Conservation (phyloP, 2,113 vertebrate species). For the Bucco capensis region DNA sequence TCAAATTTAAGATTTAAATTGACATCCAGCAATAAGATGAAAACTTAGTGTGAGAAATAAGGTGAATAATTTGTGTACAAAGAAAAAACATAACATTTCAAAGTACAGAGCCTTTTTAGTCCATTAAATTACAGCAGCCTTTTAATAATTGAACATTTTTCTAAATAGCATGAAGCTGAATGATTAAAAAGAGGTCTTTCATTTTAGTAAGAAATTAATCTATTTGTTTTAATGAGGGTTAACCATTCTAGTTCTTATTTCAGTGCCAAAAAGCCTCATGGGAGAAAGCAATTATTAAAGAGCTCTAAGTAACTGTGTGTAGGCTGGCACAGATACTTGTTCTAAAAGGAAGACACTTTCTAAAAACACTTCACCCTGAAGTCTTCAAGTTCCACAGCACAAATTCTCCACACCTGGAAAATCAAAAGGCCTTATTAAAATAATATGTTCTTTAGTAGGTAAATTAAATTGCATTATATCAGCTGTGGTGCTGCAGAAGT, state of each 20-base stretch:
- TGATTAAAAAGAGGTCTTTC: slow-evolving; percentile 11
- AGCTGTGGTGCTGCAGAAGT: not conserved
- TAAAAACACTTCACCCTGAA: not conserved
- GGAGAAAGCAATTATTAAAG: slow-evolving; percentile 20
- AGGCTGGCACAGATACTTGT: not conserved
- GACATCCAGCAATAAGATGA: not conserved
- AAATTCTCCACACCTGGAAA: not conserved
- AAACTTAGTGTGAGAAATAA: not conserved
- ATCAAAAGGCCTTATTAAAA: not conserved
- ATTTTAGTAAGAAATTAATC: slow-evolving; percentile 43
- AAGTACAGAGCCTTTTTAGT: not conserved
- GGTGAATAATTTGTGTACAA: not conserved
- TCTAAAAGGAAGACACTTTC: not conserved
- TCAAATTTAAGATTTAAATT: not conserved
- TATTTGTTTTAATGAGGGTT: slow-evolving; percentile 35
- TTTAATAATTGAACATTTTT: slow-evolving; percentile 43
- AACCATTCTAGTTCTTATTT: not conserved
- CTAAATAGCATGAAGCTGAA: slow-evolving; percentile 37
- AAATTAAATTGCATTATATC: not conserved
- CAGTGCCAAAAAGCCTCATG: not conserved
- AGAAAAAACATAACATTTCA: not conserved
- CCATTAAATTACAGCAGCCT: slow-evolving; percentile 13
- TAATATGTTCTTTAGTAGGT: not conserved
- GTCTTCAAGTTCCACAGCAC: not conserved
- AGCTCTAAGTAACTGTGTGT: not conserved